Conservation (phyloP, 2,113 vertebrate species). For the Laticauda colubrina region DNA sequence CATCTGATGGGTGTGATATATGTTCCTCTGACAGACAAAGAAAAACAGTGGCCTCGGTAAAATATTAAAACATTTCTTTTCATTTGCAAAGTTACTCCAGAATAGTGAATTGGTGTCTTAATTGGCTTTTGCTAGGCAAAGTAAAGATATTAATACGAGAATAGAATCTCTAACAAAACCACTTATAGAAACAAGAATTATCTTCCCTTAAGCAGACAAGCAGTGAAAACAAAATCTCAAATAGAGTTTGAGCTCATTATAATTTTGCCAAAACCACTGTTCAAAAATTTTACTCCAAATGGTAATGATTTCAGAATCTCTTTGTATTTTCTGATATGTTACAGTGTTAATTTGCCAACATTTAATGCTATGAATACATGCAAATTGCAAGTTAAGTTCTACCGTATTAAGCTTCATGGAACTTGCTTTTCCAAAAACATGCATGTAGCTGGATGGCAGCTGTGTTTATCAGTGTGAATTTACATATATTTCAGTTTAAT, state of each 20-base stretch:
- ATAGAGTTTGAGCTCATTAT: not conserved
- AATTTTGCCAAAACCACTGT: not conserved
- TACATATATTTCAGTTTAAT: not conserved
- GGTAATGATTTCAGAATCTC: not conserved
- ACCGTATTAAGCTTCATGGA: not conserved
- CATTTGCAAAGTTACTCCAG: slow-evolving; percentile 18
- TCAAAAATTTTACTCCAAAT: not conserved
- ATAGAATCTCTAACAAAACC: not conserved
- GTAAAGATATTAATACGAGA: not conserved
- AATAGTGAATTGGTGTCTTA: not conserved
- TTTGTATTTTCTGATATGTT: not conserved
- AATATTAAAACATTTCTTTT: slow-evolving; percentile 15
- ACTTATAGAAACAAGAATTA: not conserved
- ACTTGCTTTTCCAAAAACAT: not conserved
- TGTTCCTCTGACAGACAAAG: slow-evolving; percentile 86
- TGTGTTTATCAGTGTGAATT: not conserved
- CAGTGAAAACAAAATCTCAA: not conserved
- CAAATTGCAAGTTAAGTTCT: not conserved
- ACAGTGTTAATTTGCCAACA: not conserved
- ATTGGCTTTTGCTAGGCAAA: accelerated
- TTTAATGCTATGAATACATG: not conserved
- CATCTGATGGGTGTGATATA: slow-evolving; percentile 89
- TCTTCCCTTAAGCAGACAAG: not conserved
- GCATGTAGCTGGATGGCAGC: not conserved
- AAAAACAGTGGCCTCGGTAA: slow-evolving; percentile 84